Percentiles rank a stretch among this genome's conserved stretches.
phyloP scores from a whole-genome alignment of 2,113 vertebrate species.

The Etheostoma spectabile region DNA sequence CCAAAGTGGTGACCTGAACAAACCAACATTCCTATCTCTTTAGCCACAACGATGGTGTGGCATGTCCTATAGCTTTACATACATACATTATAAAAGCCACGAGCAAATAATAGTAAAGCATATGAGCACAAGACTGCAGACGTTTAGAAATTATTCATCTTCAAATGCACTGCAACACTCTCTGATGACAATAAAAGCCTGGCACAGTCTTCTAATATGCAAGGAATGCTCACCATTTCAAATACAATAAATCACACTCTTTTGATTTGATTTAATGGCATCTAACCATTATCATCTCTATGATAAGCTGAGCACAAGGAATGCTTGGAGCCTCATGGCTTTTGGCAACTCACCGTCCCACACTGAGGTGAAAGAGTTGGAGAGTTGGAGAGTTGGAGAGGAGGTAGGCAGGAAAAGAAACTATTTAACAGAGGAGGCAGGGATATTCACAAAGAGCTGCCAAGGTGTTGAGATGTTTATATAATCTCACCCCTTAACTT shows the following conservation, averaged over 20 bases:
- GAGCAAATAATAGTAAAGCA: background rate
- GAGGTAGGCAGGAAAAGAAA: conserved; percentile 18
- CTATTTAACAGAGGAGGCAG: conserved; percentile 27
- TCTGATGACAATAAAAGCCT: conserved; percentile 15
- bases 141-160: background rate
- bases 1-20: background rate
- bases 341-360: conserved; percentile 29
- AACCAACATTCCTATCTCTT: background rate
- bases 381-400: background rate
- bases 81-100: background rate
- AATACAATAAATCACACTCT: background rate
- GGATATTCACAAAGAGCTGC: conserved; percentile 21
- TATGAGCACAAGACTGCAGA: background rate
- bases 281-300: conserved; percentile 10
- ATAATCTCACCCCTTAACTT: conserved; percentile 47
- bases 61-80: background rate
- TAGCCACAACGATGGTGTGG: background rate
- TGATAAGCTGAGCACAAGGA: conserved; percentile 39
- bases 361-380: conserved; percentile 11
- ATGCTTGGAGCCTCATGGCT: conserved; percentile 36
- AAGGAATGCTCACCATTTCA: background rate
- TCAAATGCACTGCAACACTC: background rate
- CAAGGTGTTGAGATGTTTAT: conserved; percentile 72
- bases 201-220: background rate
- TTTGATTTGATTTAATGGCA: conserved; percentile 13